Evolutionary conservation across 2,797 vertebrate genomes (phyloP).

Genomic region (Lepus townsendii): DNA sequence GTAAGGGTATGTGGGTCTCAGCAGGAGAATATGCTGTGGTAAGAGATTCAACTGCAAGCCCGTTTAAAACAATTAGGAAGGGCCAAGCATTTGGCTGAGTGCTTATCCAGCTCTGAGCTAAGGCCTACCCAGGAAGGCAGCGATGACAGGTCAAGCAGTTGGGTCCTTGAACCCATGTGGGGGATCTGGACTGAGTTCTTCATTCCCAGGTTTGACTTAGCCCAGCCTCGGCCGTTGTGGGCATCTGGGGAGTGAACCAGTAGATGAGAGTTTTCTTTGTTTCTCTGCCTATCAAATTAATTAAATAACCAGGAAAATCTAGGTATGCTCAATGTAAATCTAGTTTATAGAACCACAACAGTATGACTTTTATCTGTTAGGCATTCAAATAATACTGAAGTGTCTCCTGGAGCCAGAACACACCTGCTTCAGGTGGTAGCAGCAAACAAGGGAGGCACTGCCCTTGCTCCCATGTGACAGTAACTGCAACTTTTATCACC

Average conservation of each 20-base stretch:
- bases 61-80: neutral
- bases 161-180: no score
- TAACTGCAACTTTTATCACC: accelerated
- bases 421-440: no score
- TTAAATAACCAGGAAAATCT: neutral
- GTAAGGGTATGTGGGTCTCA: neutral
- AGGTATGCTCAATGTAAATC: neutral
- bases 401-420: neutral
- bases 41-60: neutral
- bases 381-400: neutral
- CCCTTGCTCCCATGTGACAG: accelerated
- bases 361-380: neutral
- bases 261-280: no score
- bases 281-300: no score
- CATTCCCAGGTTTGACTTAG: no score
- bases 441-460: neutral
- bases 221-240: no score
- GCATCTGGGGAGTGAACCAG: no score
- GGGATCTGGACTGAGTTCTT: no score
- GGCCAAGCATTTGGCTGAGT: no score
- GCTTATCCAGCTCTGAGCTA: no score
- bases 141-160: no score
- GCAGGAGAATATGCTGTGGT: neutral
- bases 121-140: no score
- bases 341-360: neutral